Conservation (phyloP, 2,888 invertebrate species). For the Phoronis australis region DNA sequence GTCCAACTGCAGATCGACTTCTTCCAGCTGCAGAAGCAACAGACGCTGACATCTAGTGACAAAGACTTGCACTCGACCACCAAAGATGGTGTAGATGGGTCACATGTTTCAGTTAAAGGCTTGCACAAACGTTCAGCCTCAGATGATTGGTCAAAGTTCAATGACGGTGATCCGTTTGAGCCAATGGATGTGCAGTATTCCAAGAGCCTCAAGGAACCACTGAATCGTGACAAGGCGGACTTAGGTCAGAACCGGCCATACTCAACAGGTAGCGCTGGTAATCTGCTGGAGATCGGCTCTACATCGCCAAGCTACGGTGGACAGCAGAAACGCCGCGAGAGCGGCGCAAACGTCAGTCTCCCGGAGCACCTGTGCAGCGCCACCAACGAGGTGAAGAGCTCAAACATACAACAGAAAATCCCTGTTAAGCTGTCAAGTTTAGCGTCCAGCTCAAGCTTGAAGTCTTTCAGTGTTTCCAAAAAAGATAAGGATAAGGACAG, state of each 20-base stretch:
- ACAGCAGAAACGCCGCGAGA: not conserved
- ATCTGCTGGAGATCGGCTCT: no score
- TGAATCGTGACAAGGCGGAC: slow-evolving; percentile 29
- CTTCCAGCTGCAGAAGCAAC: slow-evolving; percentile 26
- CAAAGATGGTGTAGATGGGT: not conserved
- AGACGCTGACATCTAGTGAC: slow-evolving; percentile 1
- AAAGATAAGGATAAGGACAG: not conserved
- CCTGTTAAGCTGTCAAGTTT: slow-evolving; percentile 82
- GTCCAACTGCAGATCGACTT: slow-evolving; percentile 63
- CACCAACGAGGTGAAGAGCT: slow-evolving; percentile 64
- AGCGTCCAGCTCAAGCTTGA: slow-evolving; percentile 1
- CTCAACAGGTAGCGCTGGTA: no score
- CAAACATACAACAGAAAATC: slow-evolving; percentile 77
- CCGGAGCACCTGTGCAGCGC: slow-evolving; percentile 73
- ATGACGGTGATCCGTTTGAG: slow-evolving; percentile 22
- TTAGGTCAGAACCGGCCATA: not conserved
- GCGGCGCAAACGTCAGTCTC: slow-evolving; percentile 45
- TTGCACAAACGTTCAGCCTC: slow-evolving; percentile 33
- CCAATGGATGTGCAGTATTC: slow-evolving; percentile 19
- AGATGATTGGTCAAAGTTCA: slow-evolving; percentile 24
- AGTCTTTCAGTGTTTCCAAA: not conserved
- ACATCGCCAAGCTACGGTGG: not conserved
- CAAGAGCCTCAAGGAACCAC: slow-evolving; percentile 24
- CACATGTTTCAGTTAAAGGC: not conserved
- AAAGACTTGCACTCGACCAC: not conserved